These are phyloP conservation scores for Hippolais icterina DNA, from an alignment of 2,113 vertebrate species.

Conservation along the genomic window DNA sequence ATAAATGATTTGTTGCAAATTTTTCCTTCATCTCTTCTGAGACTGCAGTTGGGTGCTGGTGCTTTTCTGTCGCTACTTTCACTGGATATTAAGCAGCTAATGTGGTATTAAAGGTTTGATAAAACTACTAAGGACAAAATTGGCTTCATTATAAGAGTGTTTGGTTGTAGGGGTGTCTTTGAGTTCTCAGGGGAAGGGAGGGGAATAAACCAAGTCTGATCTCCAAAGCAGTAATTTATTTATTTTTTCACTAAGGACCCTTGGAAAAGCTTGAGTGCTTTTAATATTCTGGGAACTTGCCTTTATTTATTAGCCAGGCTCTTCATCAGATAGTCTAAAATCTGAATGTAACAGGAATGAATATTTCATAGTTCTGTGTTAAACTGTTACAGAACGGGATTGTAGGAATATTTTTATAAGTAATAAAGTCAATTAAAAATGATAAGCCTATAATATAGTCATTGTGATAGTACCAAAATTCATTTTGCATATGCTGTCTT, in stretches of 20 bases:
- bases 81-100: conserved; percentile 65
- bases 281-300: conserved; percentile 65
- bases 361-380: conserved; percentile 63
- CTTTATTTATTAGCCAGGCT: conserved; percentile 65
- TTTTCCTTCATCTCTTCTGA: conserved; percentile 61
- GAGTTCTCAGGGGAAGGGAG: conserved; percentile 20
- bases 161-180: conserved; percentile 48
- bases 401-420: conserved; percentile 72
- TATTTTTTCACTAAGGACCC: conserved; percentile 4
- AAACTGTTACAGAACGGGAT: conserved; percentile 69
- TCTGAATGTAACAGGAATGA: conserved; percentile 59
- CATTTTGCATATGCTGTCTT: conserved; percentile 45
- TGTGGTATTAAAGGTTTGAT: conserved; percentile 66
- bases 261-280: background rate
- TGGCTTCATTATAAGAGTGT: background rate
- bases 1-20: conserved; percentile 49
- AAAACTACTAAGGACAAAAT: conserved; percentile 36
- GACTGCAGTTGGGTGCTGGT: background rate
- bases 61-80: conserved; percentile 28
- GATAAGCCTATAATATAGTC: conserved; percentile 69
- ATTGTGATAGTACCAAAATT: conserved; percentile 36
- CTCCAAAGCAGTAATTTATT: conserved; percentile 15
- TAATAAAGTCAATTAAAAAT: conserved; percentile 77
- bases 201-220: conserved; percentile 22
- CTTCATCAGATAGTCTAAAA: conserved; percentile 68